These are phyloP conservation scores for Leptosomus discolor DNA, from an alignment of 2,113 vertebrate genomes.

Conservation along the genomic window DNA sequence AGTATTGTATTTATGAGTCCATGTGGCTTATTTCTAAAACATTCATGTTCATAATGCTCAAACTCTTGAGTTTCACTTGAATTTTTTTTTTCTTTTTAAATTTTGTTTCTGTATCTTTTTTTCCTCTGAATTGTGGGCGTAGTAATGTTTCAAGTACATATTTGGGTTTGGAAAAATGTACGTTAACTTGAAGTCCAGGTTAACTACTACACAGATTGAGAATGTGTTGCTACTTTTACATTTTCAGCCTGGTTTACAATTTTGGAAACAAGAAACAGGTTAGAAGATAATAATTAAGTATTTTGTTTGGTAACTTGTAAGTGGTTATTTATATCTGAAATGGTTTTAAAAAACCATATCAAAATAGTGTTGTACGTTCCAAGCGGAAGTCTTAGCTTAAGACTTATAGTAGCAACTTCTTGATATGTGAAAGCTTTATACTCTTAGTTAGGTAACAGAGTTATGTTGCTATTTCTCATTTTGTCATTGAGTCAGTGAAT, in stretches of 20 bases:
- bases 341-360: neutral
- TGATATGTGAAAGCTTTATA: neutral
- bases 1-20: neutral
- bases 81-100: neutral
- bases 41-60: neutral
- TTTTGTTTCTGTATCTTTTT: neutral
- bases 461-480: slow-evolving; percentile 1
- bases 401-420: neutral
- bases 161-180: neutral
- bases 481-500: slow-evolving; percentile 34
- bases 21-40: neutral
- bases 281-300: neutral
- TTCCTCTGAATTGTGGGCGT: neutral
- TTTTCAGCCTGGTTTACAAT: neutral
- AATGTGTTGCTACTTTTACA: neutral
- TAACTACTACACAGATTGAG: neutral
- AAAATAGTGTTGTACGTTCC: neutral
- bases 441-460: neutral
- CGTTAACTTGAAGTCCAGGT: neutral
- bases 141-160: neutral
- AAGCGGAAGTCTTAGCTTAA: neutral
- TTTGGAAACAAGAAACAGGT: neutral
- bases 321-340: neutral
- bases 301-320: neutral
- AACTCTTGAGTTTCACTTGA: neutral